Evolutionary conservation across 2,888 invertebrate species (phyloP).

Genomic region (Conchocele bisecta): DNA sequence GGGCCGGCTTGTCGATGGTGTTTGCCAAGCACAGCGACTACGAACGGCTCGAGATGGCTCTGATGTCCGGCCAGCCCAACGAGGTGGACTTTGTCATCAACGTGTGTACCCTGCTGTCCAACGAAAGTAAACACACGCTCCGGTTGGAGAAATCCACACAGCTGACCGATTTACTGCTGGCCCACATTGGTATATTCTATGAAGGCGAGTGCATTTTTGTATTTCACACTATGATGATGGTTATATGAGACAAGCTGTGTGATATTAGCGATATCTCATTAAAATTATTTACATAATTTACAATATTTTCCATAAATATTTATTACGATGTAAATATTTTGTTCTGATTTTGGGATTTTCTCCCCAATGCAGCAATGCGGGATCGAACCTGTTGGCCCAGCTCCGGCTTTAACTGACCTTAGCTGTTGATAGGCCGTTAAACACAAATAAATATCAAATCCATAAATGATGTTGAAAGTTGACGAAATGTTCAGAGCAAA

Average conservation of each 20-base stretch:
- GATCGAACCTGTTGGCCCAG: too few relatives aligned
- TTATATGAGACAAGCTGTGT: neutral
- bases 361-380: too few relatives aligned
- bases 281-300: too few relatives aligned
- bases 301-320: too few relatives aligned
- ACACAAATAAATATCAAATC: too few relatives aligned
- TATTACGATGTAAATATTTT: too few relatives aligned
- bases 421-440: too few relatives aligned
- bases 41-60: slow-evolving; percentile 93
- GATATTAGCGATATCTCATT: too few relatives aligned
- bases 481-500: too few relatives aligned
- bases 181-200: slow-evolving; percentile 96
- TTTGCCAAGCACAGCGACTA: slow-evolving; percentile 86
- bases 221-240: neutral
- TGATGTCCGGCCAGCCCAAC: slow-evolving; percentile 98
- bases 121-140: slow-evolving; percentile 94
- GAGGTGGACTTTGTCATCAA: slow-evolving; percentile 99
- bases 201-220: slow-evolving; percentile 86
- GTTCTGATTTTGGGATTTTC: too few relatives aligned
- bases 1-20: slow-evolving; percentile 88
- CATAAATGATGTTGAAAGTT: too few relatives aligned
- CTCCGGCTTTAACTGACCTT: too few relatives aligned
- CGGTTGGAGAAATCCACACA: slow-evolving; percentile 93
- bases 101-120: slow-evolving; percentile 96
- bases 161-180: slow-evolving; percentile 93